These are phyloP conservation scores for Alcis repandata DNA, from an alignment of 2,888 invertebrate genomes.

Conservation along the genomic window DNA sequence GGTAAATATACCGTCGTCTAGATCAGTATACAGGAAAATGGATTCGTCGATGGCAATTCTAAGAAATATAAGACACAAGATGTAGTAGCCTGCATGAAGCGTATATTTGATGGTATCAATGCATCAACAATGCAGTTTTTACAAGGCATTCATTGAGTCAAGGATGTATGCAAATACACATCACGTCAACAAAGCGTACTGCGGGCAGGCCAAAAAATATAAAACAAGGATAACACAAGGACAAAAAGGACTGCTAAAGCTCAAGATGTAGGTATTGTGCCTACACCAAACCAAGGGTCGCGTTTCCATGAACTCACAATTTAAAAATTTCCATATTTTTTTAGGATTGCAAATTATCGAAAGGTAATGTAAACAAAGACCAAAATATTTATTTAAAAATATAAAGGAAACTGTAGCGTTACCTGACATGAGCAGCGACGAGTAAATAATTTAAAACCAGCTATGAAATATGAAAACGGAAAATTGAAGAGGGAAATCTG, in stretches of 20 bases:
- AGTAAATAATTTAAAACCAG: not conserved
- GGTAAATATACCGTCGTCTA: conserved; percentile 51
- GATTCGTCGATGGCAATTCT: conserved; percentile 35
- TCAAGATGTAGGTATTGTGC: conserved; percentile 43
- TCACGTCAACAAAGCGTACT: conserved; percentile 71
- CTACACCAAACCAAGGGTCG: conserved; percentile 32
- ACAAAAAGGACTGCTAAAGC: conserved; percentile 58
- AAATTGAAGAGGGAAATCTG: not conserved
- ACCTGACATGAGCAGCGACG: not conserved
- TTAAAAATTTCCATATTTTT: conserved; percentile 31
- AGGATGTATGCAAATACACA: conserved; percentile 77
- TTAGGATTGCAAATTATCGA: conserved; percentile 19
- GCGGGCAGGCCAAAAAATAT: conserved; percentile 65
- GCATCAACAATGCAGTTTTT: conserved; percentile 63
- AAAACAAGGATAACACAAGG: conserved; percentile 60
- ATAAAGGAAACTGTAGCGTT: not conserved
- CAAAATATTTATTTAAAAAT: conserved; percentile 8
- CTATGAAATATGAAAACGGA: not conserved
- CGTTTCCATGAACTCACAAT: conserved; percentile 31
- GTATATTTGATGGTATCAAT: conserved; percentile 25
- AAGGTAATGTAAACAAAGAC: conserved; percentile 16
- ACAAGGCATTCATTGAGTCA: conserved; percentile 69
- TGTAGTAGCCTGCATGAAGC: conserved; percentile 6
- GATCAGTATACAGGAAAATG: conserved; percentile 26
- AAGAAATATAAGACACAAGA: conserved; percentile 47